Evolutionary conservation across 2,888 invertebrate genomes (phyloP).

Genomic region (Rugalucina vietnamica): DNA sequence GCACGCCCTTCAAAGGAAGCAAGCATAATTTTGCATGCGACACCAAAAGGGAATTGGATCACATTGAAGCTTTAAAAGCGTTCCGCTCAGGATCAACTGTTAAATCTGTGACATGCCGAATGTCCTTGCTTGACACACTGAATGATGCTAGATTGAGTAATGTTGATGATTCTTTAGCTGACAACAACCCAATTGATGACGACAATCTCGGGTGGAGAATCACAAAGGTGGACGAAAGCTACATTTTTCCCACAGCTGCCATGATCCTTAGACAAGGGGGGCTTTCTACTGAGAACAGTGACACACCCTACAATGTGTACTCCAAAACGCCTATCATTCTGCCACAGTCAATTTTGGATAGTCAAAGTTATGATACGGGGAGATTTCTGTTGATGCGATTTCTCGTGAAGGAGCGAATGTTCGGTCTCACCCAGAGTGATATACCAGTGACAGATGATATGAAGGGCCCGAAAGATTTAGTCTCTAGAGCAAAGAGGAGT

Average conservation of each 20-base stretch:
- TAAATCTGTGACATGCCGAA: conserved; percentile 29
- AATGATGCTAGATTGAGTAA: conserved; percentile 2
- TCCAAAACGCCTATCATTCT: not conserved
- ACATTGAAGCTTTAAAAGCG: conserved; percentile 28
- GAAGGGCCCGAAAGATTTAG: conserved; percentile 1
- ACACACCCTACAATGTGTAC: conserved; percentile 22
- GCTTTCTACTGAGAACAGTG: not conserved
- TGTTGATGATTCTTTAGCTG: too few species aligned
- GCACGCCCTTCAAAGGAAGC: conserved; percentile 6
- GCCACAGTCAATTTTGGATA: not conserved
- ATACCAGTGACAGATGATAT: not conserved
- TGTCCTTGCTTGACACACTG: conserved; percentile 36
- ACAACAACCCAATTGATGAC: too few species aligned
- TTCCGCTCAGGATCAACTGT: conserved; percentile 42
- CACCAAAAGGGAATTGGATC: conserved; percentile 35
- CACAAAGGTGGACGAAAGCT: conserved; percentile 10
- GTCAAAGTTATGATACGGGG: not conserved
- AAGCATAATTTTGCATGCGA: conserved; percentile 19
- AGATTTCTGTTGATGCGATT: conserved; percentile 3
- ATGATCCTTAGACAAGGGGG: conserved; percentile 11
- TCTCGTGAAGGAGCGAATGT: not conserved
- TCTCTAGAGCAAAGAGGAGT: not conserved
- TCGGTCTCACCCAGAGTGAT: conserved; percentile 5
- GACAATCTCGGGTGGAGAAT: conserved; percentile 16
- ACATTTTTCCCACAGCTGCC: conserved; percentile 10